Percentiles rank a stretch among this genome's conserved stretches.
Evolutionary conservation across 92 coral and sea anemone species (phyloP).

Genomic region (Phenganax marumi): DNA sequence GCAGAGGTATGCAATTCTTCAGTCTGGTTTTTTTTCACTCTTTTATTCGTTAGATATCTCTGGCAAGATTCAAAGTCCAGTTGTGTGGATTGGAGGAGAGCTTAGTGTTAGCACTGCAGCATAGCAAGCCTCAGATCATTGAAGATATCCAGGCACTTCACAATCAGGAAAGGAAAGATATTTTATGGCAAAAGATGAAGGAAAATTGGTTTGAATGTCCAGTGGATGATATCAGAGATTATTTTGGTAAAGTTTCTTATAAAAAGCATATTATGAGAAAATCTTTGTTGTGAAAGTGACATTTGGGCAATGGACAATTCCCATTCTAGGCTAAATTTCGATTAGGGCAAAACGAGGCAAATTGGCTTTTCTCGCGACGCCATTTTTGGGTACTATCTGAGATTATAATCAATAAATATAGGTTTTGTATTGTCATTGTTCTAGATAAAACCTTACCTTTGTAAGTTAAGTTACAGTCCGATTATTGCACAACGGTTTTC

Average conservation of each 20-base stretch:
- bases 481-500: too few relatives aligned
- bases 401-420: too few relatives aligned
- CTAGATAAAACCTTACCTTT: too few relatives aligned
- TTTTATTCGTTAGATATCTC: neutral
- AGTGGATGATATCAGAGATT: slow-evolving; percentile 87
- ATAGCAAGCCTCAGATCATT: slow-evolving; percentile 83
- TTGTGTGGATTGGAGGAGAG: slow-evolving; percentile 65
- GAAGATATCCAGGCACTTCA: slow-evolving; percentile 88
- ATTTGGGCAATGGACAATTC: too few relatives aligned
- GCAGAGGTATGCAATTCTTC: too few relatives aligned
- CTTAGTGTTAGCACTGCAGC: slow-evolving; percentile 72
- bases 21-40: neutral
- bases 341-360: too few relatives aligned
- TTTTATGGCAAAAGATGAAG: slow-evolving; percentile 84
- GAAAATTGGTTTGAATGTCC: slow-evolving; percentile 79
- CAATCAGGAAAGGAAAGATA: slow-evolving; percentile 63
- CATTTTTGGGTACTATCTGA: too few relatives aligned
- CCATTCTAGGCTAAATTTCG: too few relatives aligned
- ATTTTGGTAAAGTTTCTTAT: slow-evolving; percentile 68
- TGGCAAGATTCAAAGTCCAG: slow-evolving; percentile 53
- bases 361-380: too few relatives aligned
- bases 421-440: too few relatives aligned
- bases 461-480: too few relatives aligned
- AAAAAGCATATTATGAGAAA: neutral
- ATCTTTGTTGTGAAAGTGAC: neutral